Percentiles rank a stretch among this genome's conserved stretches.
These are phyloP conservation scores for Oceanodroma leucorhoa DNA, from an alignment of 2,797 vertebrate species.

Conservation along the genomic window DNA sequence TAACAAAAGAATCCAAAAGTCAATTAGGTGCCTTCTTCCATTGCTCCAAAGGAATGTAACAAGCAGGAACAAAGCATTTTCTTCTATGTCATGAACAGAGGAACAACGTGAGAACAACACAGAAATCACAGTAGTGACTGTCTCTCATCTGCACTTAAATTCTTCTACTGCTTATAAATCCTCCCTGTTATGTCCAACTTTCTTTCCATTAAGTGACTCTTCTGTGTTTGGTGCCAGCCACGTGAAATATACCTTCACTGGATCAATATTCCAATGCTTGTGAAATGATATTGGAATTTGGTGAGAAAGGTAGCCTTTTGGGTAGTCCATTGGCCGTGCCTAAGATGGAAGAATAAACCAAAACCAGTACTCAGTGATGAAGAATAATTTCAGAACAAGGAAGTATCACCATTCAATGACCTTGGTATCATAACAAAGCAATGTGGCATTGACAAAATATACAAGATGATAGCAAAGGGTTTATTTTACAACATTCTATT, in stretches of 20 bases:
- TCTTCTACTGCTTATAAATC: slow-evolving; percentile 82
- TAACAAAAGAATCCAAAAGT: not conserved
- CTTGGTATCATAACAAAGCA: not conserved
- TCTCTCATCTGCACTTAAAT: not conserved
- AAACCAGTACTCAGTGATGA: not conserved
- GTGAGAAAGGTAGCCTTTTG: slow-evolving; percentile 88
- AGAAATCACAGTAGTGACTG: not conserved
- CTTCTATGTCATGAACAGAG: not conserved
- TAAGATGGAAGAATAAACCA: slow-evolving; percentile 59
- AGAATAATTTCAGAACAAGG: not conserved
- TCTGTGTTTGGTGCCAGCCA: slow-evolving; percentile 82
- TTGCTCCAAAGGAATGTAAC: not conserved
- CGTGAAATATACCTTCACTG: slow-evolving; percentile 87
- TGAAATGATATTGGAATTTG: slow-evolving; percentile 96
- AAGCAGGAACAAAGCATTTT: not conserved
- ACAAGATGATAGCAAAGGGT: not conserved
- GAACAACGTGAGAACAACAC: not conserved
- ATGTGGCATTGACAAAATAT: not conserved
- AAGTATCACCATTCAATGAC: not conserved
- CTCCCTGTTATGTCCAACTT: slow-evolving; percentile 73
- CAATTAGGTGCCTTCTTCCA: not conserved
- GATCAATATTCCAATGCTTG: slow-evolving; percentile 97
- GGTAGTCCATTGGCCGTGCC: slow-evolving; percentile 94
- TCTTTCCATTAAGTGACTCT: slow-evolving; percentile 29
- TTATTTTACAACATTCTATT: not conserved